A percentile compares a stretch with the other conserved stretches of the same genome.
Conservation (phyloP, 2,113 vertebrate genomes). For the Rhinolophus sinicus region DNA sequence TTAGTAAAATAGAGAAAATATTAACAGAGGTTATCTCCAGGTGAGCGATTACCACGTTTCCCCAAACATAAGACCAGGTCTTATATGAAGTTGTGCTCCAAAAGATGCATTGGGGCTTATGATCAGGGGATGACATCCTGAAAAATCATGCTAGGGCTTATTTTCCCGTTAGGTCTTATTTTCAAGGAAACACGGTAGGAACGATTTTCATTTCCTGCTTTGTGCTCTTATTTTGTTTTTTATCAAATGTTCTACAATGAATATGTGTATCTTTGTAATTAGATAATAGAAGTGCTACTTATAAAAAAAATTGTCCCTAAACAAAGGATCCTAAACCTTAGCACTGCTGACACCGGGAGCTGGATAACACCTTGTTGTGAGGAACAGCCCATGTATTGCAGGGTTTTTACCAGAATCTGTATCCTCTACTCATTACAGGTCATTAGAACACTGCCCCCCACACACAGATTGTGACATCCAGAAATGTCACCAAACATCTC, state of each 20-base stretch:
- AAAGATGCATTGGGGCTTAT: too few relatives aligned
- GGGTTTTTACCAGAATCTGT: neutral
- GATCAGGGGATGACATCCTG: too few relatives aligned
- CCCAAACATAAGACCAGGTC: too few relatives aligned
- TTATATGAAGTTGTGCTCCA: too few relatives aligned
- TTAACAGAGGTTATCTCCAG: neutral
- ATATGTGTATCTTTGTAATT: slow-evolving; percentile 23
- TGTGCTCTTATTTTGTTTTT: slow-evolving; percentile 15
- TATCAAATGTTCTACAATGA: slow-evolving; percentile 33
- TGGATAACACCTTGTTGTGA: neutral
- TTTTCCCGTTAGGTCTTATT: too few relatives aligned
- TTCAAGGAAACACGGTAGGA: neutral
- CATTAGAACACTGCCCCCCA: neutral
- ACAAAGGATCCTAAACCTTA: neutral
- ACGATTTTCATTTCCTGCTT: slow-evolving; percentile 42
- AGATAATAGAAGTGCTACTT: neutral
- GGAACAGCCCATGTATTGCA: neutral
- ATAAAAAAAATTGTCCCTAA: neutral
- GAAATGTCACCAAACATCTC: neutral
- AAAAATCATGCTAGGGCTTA: too few relatives aligned
- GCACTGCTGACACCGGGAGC: neutral
- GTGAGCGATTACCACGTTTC: neutral
- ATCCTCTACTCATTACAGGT: neutral
- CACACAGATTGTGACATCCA: neutral
- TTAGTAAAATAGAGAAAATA: neutral